These are phyloP conservation scores for Accipiter virgatus DNA, from an alignment of 2,113 vertebrate species.

Conservation along the genomic window DNA sequence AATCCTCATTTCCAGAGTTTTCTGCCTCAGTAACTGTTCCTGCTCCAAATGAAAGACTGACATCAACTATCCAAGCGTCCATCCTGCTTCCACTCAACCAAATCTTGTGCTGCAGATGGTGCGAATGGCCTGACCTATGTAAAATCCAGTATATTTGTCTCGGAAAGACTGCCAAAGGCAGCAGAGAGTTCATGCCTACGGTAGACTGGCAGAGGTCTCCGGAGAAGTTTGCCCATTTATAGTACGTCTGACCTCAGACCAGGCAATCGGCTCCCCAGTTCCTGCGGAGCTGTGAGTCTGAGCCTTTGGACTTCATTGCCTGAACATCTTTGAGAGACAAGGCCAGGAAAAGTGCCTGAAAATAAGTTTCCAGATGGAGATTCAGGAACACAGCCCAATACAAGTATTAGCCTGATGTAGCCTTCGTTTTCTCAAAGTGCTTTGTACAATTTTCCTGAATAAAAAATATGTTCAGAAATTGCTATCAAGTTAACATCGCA, in stretches of 20 bases:
- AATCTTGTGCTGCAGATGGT: neutral
- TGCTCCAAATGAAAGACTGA: neutral
- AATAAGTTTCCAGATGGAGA: neutral
- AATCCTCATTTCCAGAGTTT: neutral
- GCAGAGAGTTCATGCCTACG: neutral
- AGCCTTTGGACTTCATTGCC: neutral
- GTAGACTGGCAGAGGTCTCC: neutral
- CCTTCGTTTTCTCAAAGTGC: neutral
- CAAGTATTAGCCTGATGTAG: neutral
- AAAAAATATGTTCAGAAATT: neutral
- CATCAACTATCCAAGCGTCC: neutral
- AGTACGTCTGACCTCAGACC: neutral
- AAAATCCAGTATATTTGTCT: neutral
- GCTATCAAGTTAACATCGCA: neutral
- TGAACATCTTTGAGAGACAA: neutral
- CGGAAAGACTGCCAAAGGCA: neutral
- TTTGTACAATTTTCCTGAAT: neutral
- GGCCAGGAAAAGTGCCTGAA: neutral
- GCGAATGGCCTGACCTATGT: neutral
- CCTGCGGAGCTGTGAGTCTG: fast-evolving
- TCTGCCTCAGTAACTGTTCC: neutral
- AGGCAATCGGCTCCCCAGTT: neutral
- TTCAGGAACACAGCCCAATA: neutral
- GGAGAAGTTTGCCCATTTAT: neutral
- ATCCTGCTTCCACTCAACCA: neutral